Evolutionary conservation across 2,113 vertebrate genomes (phyloP).

Genomic region (Reinhardtius hippoglossoides): DNA sequence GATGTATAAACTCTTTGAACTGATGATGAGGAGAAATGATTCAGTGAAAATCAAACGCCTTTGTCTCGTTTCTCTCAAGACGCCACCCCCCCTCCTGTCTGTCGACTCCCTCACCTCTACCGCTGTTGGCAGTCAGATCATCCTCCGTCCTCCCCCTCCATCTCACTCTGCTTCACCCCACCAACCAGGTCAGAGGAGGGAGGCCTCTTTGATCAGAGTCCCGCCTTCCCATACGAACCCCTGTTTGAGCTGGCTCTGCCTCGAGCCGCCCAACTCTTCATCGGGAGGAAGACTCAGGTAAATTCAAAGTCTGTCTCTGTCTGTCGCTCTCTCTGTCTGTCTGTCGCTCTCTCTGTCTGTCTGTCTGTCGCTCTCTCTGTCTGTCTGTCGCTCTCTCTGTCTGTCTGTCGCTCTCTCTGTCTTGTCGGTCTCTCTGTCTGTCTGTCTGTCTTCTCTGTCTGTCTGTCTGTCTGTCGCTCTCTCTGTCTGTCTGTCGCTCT

Average conservation of each 20-base stretch:
- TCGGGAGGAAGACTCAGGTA: conserved; percentile 88
- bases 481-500: no score
- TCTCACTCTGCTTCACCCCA: conserved; percentile 86
- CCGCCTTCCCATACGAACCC: conserved; percentile 82
- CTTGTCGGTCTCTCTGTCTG: no score
- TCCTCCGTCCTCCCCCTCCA: conserved; percentile 49
- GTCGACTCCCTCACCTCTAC: conserved; percentile 82
- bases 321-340: no score
- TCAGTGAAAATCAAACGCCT: not conserved
- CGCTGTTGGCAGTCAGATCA: conserved; percentile 69
- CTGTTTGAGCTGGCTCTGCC: conserved; percentile 94
- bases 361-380: no score
- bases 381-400: no score
- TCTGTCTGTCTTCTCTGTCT: no score
- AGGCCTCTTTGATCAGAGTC: not conserved
- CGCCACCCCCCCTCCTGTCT: conserved; percentile 67
- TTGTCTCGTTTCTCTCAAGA: conserved; percentile 74
- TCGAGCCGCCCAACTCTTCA: conserved; percentile 88
- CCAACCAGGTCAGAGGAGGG: conserved; percentile 52
- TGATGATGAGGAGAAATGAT: no score
- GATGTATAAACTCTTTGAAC: no score
- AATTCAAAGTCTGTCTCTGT: not conserved
- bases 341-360: no score
- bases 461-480: no score
- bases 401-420: no score